phyloP scores from a whole-genome alignment of 2,113 vertebrate species.

The Orthonyx spaldingii region DNA sequence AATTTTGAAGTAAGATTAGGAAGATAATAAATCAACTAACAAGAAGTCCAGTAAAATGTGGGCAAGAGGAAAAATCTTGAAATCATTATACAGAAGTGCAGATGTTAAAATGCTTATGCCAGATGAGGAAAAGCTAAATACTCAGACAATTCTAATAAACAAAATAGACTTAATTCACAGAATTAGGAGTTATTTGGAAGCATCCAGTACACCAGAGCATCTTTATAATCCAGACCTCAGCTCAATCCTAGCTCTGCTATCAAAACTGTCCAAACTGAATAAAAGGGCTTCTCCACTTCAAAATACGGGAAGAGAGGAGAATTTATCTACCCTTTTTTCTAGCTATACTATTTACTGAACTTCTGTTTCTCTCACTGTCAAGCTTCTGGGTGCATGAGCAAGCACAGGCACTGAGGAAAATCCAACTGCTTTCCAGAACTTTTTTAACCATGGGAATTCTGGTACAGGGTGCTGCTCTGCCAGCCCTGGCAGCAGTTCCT shows the following conservation, averaged over 20 bases:
- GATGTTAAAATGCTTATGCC: background rate
- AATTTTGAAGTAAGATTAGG: background rate
- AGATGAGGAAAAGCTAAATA: background rate
- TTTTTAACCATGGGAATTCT: background rate
- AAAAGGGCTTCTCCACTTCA: background rate
- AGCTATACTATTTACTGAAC: background rate
- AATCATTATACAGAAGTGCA: background rate
- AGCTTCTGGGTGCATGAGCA: background rate
- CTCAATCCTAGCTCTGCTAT: background rate
- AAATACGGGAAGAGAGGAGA: background rate
- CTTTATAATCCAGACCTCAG: background rate
- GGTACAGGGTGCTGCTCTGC: background rate
- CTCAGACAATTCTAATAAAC: background rate
- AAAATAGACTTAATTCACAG: background rate
- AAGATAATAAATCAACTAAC: background rate
- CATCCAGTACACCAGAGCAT: background rate
- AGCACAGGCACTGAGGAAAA: background rate
- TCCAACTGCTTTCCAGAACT: background rate
- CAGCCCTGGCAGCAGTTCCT: background rate
- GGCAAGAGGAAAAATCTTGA: background rate
- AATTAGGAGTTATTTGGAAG: background rate
- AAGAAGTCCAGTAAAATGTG: background rate
- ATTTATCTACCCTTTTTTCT: background rate
- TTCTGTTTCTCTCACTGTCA: background rate
- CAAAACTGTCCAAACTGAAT: background rate